These are phyloP conservation scores for Hemithea aestivaria DNA, from an alignment of 2,888 invertebrate species.

Conservation along the genomic window DNA sequence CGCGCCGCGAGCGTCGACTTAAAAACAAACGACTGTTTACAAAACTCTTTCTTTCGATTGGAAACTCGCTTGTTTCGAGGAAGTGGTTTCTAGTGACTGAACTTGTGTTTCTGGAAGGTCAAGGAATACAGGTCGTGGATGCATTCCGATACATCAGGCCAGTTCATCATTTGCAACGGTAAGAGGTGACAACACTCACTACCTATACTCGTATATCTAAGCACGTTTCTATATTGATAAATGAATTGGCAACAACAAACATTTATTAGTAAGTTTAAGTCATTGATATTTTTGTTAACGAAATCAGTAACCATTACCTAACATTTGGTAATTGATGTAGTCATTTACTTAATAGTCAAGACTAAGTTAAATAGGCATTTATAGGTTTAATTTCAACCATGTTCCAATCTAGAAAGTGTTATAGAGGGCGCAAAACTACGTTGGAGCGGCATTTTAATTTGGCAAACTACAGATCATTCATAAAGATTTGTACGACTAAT, in stretches of 20 bases:
- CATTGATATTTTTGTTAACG: too few species aligned
- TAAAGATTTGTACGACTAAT: too few species aligned
- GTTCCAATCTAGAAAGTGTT: too few species aligned
- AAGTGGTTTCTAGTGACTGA: conserved; percentile 37
- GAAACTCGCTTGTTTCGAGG: conserved; percentile 34
- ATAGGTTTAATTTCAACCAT: too few species aligned
- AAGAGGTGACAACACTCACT: conserved; percentile 37
- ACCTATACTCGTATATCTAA: conserved; percentile 23
- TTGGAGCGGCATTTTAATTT: too few species aligned
- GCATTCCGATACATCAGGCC: conserved; percentile 28
- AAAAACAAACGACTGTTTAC: conserved; percentile 47
- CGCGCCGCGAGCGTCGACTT: conserved; percentile 25
- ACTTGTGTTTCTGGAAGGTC: conserved; percentile 54
- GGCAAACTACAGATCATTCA: too few species aligned
- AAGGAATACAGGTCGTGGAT: conserved; percentile 41
- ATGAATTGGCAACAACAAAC: neutral
- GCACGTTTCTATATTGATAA: conserved; percentile 21
- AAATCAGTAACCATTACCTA: too few species aligned
- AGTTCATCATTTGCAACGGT: conserved; percentile 33
- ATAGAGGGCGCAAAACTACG: too few species aligned
- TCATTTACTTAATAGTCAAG: too few species aligned
- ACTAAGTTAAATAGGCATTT: too few species aligned
- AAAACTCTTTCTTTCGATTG: conserved; percentile 30
- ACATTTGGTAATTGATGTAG: too few species aligned
- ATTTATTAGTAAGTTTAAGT: too few species aligned